Evolutionary conservation across 2,113 vertebrate species (phyloP), one percentile per base, ranked within the genome.

Genomic region (Pipra filicauda): DNA sequence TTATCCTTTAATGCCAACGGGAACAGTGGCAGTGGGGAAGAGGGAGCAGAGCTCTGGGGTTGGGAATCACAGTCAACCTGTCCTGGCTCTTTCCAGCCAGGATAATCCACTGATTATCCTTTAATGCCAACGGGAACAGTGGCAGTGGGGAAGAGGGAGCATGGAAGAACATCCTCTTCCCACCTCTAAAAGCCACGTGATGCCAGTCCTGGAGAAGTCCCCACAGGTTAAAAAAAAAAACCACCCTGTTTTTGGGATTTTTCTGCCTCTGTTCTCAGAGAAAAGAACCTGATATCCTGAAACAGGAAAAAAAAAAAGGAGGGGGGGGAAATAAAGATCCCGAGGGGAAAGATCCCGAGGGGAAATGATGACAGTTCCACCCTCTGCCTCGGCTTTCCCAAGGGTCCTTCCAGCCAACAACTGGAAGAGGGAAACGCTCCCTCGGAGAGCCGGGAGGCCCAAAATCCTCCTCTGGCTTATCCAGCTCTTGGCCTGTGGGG

Each of bases 261-360:
- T 58, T 28, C 24, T 11, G 16, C 2, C 2, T 8, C 33, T 19
- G 9, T 20, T 79, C 28, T 67, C 21, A 35, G 41, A 9, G 13
- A 15, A 61, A 57, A 73, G 16, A 74, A 24, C 4, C 20, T 5
- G 35, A 17, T 8, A 26, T 17, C 17, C 33, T 26, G 26, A 71
- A 82, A 58, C 4, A 30, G 13, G 24, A 1, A 24, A 13, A 8
- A 26, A 41, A 43, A 19, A 46, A 20, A 6, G 44, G 22, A 6
- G 5, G 4, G 21, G 27, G 37, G 37, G 37, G 37, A 75, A 79
- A 62, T 12, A 12, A 55, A 66, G 26, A 62, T 6, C 9, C 0
- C 0, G 3, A 67, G 19, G 12, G 8, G 18, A 52, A 46, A 76
- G n/a, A n/a, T n/a, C n/a, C n/a, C n/a, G n/a, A n/a, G n/a, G n/a